These are phyloP conservation scores for Disparrhopalites patrizii DNA, from an alignment of 2,888 invertebrate species.

Conservation along the genomic window DNA sequence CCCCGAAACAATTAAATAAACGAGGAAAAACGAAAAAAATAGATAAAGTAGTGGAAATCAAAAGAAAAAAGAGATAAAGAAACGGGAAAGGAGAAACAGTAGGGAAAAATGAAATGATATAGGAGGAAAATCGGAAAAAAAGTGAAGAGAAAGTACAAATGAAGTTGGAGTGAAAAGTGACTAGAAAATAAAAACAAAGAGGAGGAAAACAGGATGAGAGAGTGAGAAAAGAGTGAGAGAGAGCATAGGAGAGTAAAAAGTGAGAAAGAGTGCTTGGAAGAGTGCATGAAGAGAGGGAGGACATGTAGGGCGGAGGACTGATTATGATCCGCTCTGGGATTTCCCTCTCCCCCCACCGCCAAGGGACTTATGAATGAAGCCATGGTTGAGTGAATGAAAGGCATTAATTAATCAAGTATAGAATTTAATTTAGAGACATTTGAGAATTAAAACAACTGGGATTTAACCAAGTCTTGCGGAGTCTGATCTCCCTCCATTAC, in stretches of 20 bases:
- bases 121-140: no score
- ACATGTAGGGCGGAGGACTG: no score
- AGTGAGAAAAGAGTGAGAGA: not conserved
- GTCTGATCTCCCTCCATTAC: not conserved
- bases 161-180: no score
- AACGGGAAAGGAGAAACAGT: no score
- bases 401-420: slow-evolving; percentile 49
- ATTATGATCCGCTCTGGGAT: slow-evolving; percentile 48
- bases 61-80: no score
- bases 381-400: slow-evolving; percentile 41
- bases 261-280: slow-evolving; percentile 27
- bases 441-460: slow-evolving; percentile 47
- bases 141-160: no score
- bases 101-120: no score
- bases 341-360: slow-evolving; percentile 19
- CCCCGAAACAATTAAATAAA: no score
- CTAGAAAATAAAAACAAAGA: no score
- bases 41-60: no score
- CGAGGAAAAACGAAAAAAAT: no score
- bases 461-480: slow-evolving; percentile 28
- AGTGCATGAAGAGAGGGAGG: slow-evolving; percentile 17
- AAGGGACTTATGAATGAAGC: slow-evolving; percentile 22
- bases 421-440: slow-evolving; percentile 49
- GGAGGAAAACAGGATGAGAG: no score
- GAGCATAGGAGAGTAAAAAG: slow-evolving; percentile 25